These are phyloP conservation scores for Drosophila sproati DNA, from an alignment of 1,140 invertebrate species.

Conservation along the genomic window DNA sequence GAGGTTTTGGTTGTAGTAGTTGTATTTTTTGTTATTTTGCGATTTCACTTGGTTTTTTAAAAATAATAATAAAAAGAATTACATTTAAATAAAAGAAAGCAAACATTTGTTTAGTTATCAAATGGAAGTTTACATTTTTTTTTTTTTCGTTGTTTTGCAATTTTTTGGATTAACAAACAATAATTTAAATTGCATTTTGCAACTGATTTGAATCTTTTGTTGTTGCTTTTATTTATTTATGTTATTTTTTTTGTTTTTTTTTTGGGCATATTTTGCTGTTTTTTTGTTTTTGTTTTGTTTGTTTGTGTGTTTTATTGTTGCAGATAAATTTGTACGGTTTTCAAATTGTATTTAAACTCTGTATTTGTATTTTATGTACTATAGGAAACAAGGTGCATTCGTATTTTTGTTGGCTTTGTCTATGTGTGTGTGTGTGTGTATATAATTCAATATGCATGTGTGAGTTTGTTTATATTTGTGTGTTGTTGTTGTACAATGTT, in stretches of 20 bases:
- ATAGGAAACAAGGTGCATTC: slow-evolving; percentile 75
- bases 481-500: slow-evolving; percentile 60
- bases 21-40: slow-evolving; percentile 44
- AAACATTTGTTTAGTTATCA: slow-evolving; percentile 42
- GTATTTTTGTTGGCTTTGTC: slow-evolving; percentile 42
- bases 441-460: slow-evolving; percentile 12
- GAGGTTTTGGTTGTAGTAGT: slow-evolving; percentile 71
- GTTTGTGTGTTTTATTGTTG: slow-evolving; percentile 40
- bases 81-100: slow-evolving; percentile 39
- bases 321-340: slow-evolving; percentile 79
- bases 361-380: slow-evolving; percentile 55
- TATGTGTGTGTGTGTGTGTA: slow-evolving; percentile 44
- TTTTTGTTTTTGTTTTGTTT: slow-evolving; percentile 37
- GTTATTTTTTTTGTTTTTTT: slow-evolving; percentile 17
- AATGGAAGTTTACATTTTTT: slow-evolving; percentile 60
- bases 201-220: slow-evolving; percentile 3
- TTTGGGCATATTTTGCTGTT: slow-evolving; percentile 18
- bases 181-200: slow-evolving; percentile 50
- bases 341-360: slow-evolving; percentile 53
- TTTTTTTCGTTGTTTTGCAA: neutral
- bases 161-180: slow-evolving; percentile 41
- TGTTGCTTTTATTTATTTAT: slow-evolving; percentile 13
- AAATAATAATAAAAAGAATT: slow-evolving; percentile 26
- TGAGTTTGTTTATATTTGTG: slow-evolving; percentile 58
- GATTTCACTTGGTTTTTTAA: slow-evolving; percentile 28